These are phyloP conservation scores for Neoscelio sp. DNA, from an alignment of 2,888 invertebrate genomes.

Conservation along the genomic window DNA sequence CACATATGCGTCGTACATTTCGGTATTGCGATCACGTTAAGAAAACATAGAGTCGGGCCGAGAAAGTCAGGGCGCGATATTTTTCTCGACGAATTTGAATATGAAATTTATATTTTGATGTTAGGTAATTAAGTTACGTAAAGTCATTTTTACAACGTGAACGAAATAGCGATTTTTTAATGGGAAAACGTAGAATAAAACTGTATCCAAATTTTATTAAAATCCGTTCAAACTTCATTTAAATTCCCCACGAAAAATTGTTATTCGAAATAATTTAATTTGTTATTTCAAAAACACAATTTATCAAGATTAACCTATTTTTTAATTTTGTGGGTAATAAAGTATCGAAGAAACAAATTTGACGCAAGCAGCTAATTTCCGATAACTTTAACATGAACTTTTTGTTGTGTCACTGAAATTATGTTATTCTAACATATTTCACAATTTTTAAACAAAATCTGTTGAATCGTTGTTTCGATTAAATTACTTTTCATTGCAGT, in stretches of 20 bases:
- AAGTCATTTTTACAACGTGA: constrained; percentile 13
- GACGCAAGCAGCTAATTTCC: constrained; percentile 49
- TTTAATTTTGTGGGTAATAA: no score
- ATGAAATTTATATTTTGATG: constrained; percentile 14
- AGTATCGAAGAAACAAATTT: constrained; percentile 55
- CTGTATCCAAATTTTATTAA: no score
- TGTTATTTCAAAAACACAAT: no score
- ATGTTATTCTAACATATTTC: no score
- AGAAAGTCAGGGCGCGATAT: constrained; percentile 2
- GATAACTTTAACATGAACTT: constrained; percentile 66
- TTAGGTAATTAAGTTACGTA: constrained; percentile 8
- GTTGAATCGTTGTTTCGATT: not conserved
- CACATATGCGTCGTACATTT: constrained; percentile 66
- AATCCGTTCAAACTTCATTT: no score
- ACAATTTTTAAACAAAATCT: constrained; percentile 62
- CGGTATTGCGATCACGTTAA: constrained; percentile 56
- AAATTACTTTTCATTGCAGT: constrained; percentile 8
- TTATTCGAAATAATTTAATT: not conserved
- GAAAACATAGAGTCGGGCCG: constrained; percentile 36
- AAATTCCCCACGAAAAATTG: not conserved
- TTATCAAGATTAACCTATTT: no score
- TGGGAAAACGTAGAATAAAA: no score
- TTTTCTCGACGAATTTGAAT: constrained; percentile 23
- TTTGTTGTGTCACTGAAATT: constrained; percentile 59
- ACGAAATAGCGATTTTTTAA: constrained; percentile 1